Percentiles rank a stretch among this genome's conserved stretches.
Evolutionary conservation across 2,888 invertebrate genomes (phyloP).

Genomic region (Dinocampus coccinellae): DNA sequence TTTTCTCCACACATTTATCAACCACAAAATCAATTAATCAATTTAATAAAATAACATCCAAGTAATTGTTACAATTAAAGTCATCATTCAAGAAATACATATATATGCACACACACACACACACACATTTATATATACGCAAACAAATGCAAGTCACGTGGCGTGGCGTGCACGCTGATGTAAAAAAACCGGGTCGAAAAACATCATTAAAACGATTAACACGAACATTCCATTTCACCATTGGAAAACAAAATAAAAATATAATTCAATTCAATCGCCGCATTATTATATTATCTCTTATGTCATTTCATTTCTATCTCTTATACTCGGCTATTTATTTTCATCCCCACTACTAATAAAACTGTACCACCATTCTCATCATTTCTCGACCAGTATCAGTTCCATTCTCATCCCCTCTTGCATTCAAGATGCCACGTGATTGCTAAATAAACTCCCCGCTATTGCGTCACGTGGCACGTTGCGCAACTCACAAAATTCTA

Average conservation of each 20-base stretch:
- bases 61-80: constrained; percentile 16
- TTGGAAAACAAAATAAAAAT: neutral
- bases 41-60: constrained; percentile 15
- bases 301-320: neutral
- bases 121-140: neutral
- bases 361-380: constrained; percentile 10
- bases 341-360: constrained; percentile 17
- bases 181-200: neutral
- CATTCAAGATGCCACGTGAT: constrained; percentile 46
- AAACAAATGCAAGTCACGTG: constrained; percentile 13
- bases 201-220: constrained; percentile 10
- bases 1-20: constrained; percentile 3
- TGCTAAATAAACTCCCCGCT: constrained; percentile 32
- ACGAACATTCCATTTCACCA: neutral
- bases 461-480: constrained; percentile 45
- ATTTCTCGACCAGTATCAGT: constrained; percentile 11
- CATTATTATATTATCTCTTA: constrained; percentile 5
- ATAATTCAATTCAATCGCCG: neutral
- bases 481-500: constrained; percentile 26
- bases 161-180: constrained; percentile 3
- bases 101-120: neutral
- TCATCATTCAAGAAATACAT: constrained; percentile 19
- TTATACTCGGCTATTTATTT: neutral
- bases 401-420: constrained; percentile 13
- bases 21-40: constrained; percentile 20